Evolutionary conservation across 2,888 invertebrate genomes (phyloP).

Genomic region (Torymus texanus): DNA sequence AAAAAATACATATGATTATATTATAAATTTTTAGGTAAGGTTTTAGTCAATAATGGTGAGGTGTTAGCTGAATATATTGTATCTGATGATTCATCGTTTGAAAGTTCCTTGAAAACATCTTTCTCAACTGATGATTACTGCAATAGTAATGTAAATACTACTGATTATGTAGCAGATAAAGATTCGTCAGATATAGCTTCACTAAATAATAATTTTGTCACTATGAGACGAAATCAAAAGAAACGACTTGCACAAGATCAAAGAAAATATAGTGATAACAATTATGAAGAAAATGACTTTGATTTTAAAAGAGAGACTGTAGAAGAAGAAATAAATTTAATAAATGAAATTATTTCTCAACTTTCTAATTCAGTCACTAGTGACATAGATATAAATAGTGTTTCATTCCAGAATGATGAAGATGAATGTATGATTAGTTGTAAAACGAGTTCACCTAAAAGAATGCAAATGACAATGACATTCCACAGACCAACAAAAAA

Average conservation of each 20-base stretch:
- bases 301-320: slow-evolving; percentile 49
- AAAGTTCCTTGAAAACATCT: slow-evolving; percentile 32
- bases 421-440: slow-evolving; percentile 7
- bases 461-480: slow-evolving; percentile 48
- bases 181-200: slow-evolving; percentile 7
- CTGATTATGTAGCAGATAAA: slow-evolving; percentile 34
- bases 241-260: slow-evolving; percentile 26
- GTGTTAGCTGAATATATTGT: slow-evolving; percentile 79
- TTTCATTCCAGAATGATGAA: slow-evolving; percentile 28
- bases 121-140: slow-evolving; percentile 2
- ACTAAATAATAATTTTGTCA: slow-evolving; percentile 46
- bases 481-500: slow-evolving; percentile 47
- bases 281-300: slow-evolving; percentile 2
- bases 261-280: neutral
- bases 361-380: slow-evolving; percentile 63
- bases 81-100: slow-evolving; percentile 56
- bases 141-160: slow-evolving; percentile 12
- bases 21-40: slow-evolving; percentile 77
- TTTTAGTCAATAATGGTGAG: slow-evolving; percentile 79
- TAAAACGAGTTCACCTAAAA: slow-evolving; percentile 31
- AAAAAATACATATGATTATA: neutral
- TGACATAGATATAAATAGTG: slow-evolving; percentile 48
- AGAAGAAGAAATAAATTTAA: slow-evolving; percentile 62
- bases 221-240: slow-evolving; percentile 38
- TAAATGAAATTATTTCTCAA: slow-evolving; percentile 64